Evolutionary conservation across 2,113 vertebrate genomes (phyloP).

Genomic region (Clarias magur): DNA sequence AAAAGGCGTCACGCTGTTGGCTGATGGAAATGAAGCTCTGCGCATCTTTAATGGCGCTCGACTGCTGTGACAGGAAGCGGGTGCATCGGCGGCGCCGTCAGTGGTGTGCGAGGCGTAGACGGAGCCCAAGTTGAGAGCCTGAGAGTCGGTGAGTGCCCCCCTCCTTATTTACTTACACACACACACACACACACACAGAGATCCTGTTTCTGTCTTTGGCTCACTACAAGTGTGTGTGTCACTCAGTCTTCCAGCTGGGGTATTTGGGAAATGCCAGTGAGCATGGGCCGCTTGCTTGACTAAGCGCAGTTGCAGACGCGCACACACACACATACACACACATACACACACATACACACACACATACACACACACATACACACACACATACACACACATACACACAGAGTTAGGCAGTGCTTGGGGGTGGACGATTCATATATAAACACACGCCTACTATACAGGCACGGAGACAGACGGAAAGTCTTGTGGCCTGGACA

Average conservation of each 20-base stretch:
- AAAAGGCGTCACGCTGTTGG: constrained; percentile 86
- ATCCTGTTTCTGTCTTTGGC: constrained; percentile 50
- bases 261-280: constrained; percentile 92
- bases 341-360: constrained; percentile 57
- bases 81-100: constrained; percentile 59
- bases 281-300: constrained; percentile 83
- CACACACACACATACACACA: constrained; percentile 60
- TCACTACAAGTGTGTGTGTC: constrained; percentile 69
- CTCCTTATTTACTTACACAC: not conserved
- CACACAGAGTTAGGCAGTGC: not conserved
- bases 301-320: constrained; percentile 70
- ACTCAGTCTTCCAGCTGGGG: constrained; percentile 87
- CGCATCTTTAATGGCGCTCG: constrained; percentile 78
- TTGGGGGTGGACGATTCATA: not conserved
- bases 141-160: constrained; percentile 7
- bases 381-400: constrained; percentile 63
- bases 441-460: not conserved
- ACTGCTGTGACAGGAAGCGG: constrained; percentile 84
- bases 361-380: too few relatives aligned
- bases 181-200: constrained; percentile 6
- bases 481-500: constrained; percentile 33
- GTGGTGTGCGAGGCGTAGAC: constrained; percentile 38
- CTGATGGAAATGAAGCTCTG: constrained; percentile 87
- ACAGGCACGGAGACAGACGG: constrained; percentile 49
- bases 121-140: constrained; percentile 23